phyloP scores from a whole-genome alignment of 2,797 vertebrate genomes.

The Cetoscarus ocellatus region DNA sequence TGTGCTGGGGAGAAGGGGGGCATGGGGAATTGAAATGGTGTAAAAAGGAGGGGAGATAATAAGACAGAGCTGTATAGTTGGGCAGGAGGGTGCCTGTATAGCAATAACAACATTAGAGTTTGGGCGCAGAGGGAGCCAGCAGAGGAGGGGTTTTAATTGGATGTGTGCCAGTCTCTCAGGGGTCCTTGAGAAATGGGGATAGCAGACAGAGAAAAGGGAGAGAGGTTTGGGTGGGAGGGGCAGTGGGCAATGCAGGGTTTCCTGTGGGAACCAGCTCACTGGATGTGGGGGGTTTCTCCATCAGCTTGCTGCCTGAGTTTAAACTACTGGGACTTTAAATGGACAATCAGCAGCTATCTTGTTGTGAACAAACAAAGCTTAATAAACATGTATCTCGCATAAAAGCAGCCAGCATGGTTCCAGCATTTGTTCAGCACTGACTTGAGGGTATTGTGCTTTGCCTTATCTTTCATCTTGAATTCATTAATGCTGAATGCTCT shows the following conservation, averaged over 20 bases:
- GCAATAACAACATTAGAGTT: conserved; percentile 53
- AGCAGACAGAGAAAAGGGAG: conserved; percentile 36
- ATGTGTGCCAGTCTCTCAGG: conserved; percentile 64
- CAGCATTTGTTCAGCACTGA: conserved; percentile 17
- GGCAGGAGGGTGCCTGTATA: conserved; percentile 38
- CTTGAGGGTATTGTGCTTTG: conserved; percentile 18
- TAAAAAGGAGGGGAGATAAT: conserved; percentile 35
- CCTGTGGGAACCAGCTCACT: conserved; percentile 70
- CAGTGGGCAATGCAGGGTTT: conserved; percentile 29
- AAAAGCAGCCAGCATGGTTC: conserved; percentile 17
- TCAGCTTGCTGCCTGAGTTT: conserved; percentile 56
- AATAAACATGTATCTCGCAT: conserved; percentile 19
- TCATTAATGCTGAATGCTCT: conserved; percentile 24
- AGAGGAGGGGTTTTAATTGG: conserved; percentile 69
- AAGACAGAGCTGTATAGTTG: conserved; percentile 26
- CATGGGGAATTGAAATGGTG: conserved; percentile 23
- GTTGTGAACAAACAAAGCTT: conserved; percentile 18
- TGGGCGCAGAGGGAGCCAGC: conserved; percentile 28
- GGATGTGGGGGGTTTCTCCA: conserved; percentile 33
- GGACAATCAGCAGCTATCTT: conserved; percentile 5
- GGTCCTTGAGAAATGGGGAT: conserved; percentile 64
- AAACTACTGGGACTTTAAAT: conserved; percentile 39
- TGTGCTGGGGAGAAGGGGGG: conserved; percentile 17
- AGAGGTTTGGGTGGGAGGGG: conserved; percentile 38
- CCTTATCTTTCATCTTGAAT: conserved; percentile 24